Percentiles rank a stretch among this genome's conserved stretches.
phyloP scores from a whole-genome alignment of 1,140 invertebrate genomes.

The Lepidurus arcticus region DNA sequence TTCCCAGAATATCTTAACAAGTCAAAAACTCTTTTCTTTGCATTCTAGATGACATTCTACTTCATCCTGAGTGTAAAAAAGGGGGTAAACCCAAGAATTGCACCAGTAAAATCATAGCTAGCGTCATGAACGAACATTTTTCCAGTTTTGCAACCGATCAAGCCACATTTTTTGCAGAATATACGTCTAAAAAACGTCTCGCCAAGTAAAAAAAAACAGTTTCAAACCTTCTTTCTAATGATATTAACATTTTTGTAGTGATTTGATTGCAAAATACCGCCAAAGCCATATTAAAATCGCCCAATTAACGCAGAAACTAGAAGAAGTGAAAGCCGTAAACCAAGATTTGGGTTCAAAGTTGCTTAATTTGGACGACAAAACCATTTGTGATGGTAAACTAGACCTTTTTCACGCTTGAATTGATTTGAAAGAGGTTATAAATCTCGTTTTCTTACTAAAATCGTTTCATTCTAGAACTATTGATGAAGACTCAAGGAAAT shows the following conservation, averaged over 20 bases:
- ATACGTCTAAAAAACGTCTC: not conserved
- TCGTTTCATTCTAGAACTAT: not conserved
- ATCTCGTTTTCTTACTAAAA: not conserved
- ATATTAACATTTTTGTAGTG: not conserved
- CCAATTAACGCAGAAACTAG: not conserved
- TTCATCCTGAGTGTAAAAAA: not conserved
- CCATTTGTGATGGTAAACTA: not conserved
- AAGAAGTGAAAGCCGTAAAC: not conserved
- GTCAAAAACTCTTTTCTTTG: not conserved
- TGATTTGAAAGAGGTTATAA: not conserved
- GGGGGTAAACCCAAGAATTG: not conserved
- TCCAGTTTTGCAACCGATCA: not conserved
- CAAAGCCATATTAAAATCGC: not conserved
- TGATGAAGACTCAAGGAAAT: not conserved
- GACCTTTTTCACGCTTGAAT: not conserved
- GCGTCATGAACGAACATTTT: not conserved
- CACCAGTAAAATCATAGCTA: not conserved
- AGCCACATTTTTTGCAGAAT: not conserved
- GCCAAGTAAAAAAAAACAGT: not conserved
- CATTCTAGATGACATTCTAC: not conserved
- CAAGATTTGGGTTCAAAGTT: not conserved
- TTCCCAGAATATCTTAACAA: not conserved
- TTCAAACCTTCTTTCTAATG: not conserved
- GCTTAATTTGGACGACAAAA: not conserved
- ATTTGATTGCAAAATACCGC: not conserved